Conservation (phyloP, 2,888 invertebrate genomes). For the Caenorhabditis sp. region DNA sequence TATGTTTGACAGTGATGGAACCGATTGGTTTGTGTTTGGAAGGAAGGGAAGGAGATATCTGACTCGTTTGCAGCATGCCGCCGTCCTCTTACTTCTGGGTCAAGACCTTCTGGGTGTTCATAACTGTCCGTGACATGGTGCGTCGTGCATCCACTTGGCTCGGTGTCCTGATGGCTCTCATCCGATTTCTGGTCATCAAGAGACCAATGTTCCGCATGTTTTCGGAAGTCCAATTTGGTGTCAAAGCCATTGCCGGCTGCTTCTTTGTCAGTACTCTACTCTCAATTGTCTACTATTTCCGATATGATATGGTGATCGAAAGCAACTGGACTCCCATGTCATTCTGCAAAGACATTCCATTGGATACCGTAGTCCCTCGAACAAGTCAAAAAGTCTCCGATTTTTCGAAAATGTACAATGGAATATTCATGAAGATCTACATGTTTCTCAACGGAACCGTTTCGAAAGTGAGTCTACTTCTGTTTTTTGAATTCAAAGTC, state of each 20-base stretch:
- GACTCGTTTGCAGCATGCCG: slow-evolving; percentile 14
- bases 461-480: slow-evolving; percentile 16
- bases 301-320: slow-evolving; percentile 34
- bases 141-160: slow-evolving; percentile 41
- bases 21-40: slow-evolving; percentile 8
- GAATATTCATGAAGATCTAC: slow-evolving; percentile 6
- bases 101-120: slow-evolving; percentile 11
- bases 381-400: slow-evolving; percentile 5
- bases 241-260: background rate
- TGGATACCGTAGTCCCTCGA: background rate
- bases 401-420: slow-evolving; percentile 24
- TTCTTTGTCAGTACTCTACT: slow-evolving; percentile 7
- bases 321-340: slow-evolving; percentile 21
- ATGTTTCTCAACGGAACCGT: slow-evolving; percentile 35
- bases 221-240: slow-evolving; percentile 13
- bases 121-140: slow-evolving; percentile 12
- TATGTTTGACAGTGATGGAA: background rate
- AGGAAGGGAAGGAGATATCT: too few relatives aligned
- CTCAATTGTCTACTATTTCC: slow-evolving; percentile 31
- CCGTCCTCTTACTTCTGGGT: background rate
- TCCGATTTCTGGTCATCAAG: slow-evolving; percentile 15
- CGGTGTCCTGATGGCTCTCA: slow-evolving; percentile 25
- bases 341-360: slow-evolving; percentile 5
- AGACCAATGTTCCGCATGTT: slow-evolving; percentile 4
- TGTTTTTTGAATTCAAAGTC: too few relatives aligned